A percentile compares a stretch with the other conserved stretches of the same genome.
Evolutionary conservation across 2,888 invertebrate genomes (phyloP).

Genomic region (Rotaria socialis): DNA sequence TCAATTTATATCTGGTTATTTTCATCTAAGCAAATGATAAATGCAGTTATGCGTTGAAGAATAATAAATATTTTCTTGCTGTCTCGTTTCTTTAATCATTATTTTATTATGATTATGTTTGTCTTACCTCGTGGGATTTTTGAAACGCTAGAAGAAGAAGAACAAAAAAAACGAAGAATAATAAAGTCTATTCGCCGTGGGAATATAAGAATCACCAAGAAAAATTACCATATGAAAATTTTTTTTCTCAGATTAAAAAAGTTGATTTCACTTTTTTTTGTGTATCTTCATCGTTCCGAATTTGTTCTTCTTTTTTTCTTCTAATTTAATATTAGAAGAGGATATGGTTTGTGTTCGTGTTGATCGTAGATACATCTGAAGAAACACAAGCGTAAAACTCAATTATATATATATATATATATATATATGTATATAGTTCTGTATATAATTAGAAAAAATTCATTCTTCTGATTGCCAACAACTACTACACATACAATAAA

Average conservation of each 20-base stretch:
- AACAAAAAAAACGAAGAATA: background rate
- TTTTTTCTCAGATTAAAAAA: background rate
- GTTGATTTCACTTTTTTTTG: background rate
- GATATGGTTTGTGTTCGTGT: background rate
- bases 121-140: conserved; percentile 27
- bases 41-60: background rate
- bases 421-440: background rate
- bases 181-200: background rate
- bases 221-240: background rate
- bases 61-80: background rate
- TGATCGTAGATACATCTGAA: background rate
- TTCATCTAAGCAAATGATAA: background rate
- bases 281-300: background rate
- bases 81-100: background rate
- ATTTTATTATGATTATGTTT: background rate
- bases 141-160: background rate
- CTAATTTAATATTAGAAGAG: background rate
- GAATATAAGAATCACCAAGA: background rate
- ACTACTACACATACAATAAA: background rate
- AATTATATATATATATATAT: background rate
- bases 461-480: background rate
- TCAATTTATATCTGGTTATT: background rate
- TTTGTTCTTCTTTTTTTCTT: background rate
- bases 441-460: background rate
- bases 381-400: background rate